A percentile compares a stretch with the other conserved stretches of the same genome.
Evolutionary conservation across 2,113 vertebrate species (phyloP).

Genomic region (Heterotis niloticus): DNA sequence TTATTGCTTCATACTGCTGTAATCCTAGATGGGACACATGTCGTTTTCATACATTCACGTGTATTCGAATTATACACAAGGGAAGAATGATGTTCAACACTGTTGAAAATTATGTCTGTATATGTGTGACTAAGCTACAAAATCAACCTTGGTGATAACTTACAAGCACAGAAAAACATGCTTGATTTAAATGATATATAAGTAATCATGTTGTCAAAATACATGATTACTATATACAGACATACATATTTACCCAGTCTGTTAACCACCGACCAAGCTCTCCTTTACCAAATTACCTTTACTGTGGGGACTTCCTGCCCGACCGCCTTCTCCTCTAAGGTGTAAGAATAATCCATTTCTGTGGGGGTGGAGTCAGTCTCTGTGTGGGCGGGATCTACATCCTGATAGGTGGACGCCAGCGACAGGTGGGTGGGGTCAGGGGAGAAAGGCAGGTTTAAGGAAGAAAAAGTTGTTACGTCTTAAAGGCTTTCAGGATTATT

Average conservation of each 20-base stretch:
- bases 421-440: conserved; percentile 53
- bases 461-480: conserved; percentile 61
- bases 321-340: conserved; percentile 55
- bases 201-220: too few species aligned
- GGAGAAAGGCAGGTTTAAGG: conserved; percentile 65
- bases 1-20: too few species aligned
- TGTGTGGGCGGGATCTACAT: conserved; percentile 65
- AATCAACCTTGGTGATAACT: background rate
- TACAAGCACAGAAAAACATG: background rate
- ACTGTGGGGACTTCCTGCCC: conserved; percentile 53
- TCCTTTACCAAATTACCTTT: conserved; percentile 53
- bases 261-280: too few species aligned
- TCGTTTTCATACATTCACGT: too few species aligned
- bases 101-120: too few species aligned
- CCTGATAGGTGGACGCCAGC: conserved; percentile 64
- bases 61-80: too few species aligned
- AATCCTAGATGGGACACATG: background rate
- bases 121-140: background rate
- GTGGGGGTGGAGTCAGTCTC: conserved; percentile 68
- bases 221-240: too few species aligned
- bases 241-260: too few species aligned
- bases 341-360: conserved; percentile 69
- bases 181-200: too few species aligned
- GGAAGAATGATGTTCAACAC: too few species aligned
- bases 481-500: conserved; percentile 46